Conservation (phyloP, 1,140 invertebrate species). For the Papilio helenus region DNA sequence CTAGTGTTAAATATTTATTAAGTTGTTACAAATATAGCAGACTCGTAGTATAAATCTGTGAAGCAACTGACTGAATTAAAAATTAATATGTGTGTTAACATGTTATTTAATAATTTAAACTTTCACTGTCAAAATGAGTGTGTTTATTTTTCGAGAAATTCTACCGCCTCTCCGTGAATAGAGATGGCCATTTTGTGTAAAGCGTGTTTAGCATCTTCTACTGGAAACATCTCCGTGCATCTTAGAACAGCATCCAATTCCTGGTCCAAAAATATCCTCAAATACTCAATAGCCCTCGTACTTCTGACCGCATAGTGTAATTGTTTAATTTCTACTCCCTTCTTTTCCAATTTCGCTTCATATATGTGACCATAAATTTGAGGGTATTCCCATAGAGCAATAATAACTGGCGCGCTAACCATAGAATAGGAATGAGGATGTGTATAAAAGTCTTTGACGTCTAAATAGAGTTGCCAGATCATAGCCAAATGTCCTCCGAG, state of each 20-base stretch:
- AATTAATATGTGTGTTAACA: not conserved
- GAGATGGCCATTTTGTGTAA: conserved; percentile 74
- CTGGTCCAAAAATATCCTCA: conserved; percentile 65
- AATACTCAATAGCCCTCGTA: conserved; percentile 72
- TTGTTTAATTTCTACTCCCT: conserved; percentile 64
- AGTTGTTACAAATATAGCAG: too few relatives aligned
- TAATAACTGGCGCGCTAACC: conserved; percentile 89
- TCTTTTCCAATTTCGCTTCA: conserved; percentile 65
- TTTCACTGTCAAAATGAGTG: not conserved
- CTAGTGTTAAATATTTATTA: not conserved
- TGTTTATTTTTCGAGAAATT: conserved; percentile 65
- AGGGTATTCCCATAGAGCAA: conserved; percentile 88
- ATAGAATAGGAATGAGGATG: conserved; percentile 84
- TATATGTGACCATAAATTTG: conserved; percentile 84
- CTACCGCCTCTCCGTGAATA: conserved; percentile 64
- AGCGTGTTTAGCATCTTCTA: conserved; percentile 66
- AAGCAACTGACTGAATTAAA: not conserved
- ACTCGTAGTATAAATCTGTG: too few relatives aligned
- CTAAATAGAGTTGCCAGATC: conserved; percentile 88
- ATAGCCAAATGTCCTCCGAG: conserved; percentile 93
- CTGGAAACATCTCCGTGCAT: conserved; percentile 63
- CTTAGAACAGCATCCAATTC: conserved; percentile 64
- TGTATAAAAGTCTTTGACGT: conserved; percentile 82
- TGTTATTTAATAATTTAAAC: not conserved
- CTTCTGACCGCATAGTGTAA: conserved; percentile 69